These are phyloP conservation scores for Notospermus geniculatus DNA, from an alignment of 1,140 invertebrate species.

Conservation along the genomic window DNA sequence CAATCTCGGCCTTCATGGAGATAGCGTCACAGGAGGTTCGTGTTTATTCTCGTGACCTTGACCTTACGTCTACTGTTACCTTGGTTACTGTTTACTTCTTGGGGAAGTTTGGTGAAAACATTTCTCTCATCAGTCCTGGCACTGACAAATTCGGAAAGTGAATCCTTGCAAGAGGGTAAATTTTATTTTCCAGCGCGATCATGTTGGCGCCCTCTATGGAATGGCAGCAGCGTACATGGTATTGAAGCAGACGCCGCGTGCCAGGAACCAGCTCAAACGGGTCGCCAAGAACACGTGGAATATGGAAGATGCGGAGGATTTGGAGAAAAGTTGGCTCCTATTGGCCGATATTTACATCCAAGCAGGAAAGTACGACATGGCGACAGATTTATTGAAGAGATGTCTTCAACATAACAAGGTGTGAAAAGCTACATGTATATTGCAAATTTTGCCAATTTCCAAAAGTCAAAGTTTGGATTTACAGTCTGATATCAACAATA, in stretches of 20 bases:
- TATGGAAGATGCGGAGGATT: constrained; percentile 82
- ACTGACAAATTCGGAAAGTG: too few relatives aligned
- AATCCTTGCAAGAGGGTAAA: too few relatives aligned
- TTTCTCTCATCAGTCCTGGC: too few relatives aligned
- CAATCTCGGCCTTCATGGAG: constrained; percentile 76
- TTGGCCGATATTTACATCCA: constrained; percentile 88
- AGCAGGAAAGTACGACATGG: constrained; percentile 80
- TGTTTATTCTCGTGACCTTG: background rate
- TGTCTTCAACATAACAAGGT: constrained; percentile 83
- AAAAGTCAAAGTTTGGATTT: too few relatives aligned
- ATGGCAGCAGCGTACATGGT: constrained; percentile 83
- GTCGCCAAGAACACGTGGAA: constrained; percentile 81
- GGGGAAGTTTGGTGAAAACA: too few relatives aligned
- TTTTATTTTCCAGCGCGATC: constrained; percentile 46
- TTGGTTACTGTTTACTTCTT: too few relatives aligned
- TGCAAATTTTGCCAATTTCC: too few relatives aligned
- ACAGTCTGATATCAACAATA: too few relatives aligned
- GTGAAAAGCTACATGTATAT: too few relatives aligned
- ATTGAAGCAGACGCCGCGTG: constrained; percentile 83
- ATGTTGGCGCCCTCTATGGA: constrained; percentile 86
- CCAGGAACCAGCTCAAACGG: constrained; percentile 88
- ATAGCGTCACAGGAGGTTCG: constrained; percentile 62
- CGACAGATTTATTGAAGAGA: constrained; percentile 75
- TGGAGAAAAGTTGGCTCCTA: constrained; percentile 92
- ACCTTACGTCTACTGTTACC: too few relatives aligned